phyloP scores from a whole-genome alignment of 2,797 vertebrate genomes.

The Bovichtus diacanthus region DNA sequence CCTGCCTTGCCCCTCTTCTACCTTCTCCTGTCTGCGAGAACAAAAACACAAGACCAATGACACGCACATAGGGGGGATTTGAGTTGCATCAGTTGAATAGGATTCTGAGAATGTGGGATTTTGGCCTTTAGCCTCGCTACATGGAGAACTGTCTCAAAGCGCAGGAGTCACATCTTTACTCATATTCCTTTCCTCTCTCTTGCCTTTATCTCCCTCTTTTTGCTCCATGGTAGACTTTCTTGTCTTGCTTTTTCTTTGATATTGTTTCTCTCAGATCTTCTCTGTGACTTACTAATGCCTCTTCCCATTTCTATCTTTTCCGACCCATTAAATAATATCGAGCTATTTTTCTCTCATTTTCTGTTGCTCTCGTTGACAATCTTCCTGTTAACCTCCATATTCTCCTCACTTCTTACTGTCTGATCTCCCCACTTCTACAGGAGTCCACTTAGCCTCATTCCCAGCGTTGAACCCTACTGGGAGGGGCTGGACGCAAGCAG shows the following conservation, averaged over 20 bases:
- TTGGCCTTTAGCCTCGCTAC: not conserved
- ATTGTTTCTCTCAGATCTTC: conserved; percentile 2
- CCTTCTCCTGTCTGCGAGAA: not conserved
- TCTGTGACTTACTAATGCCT: conserved; percentile 15
- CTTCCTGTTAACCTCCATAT: conserved; percentile 52
- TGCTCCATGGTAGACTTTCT: not conserved
- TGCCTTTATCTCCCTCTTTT: not conserved
- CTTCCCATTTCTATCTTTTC: conserved; percentile 15
- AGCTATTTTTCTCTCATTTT: conserved; percentile 19
- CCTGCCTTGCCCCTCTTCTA: not conserved
- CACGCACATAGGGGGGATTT: not conserved
- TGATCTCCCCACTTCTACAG: conserved; percentile 78
- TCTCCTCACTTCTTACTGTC: conserved; percentile 57
- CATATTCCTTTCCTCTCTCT: conserved; percentile 1
- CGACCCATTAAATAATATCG: not conserved
- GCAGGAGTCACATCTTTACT: conserved; percentile 14
- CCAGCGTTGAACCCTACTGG: conserved; percentile 82
- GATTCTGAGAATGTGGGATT: not conserved
- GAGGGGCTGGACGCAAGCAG: conserved; percentile 81
- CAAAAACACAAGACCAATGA: not conserved
- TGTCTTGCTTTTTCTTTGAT: not conserved
- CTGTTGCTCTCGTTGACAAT: conserved; percentile 49
- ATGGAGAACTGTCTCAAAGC: not conserved
- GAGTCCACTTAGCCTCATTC: conserved; percentile 83
- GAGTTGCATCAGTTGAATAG: not conserved